Base-by-base conservation (phyloP, 2,797 vertebrate genomes). In the Clangula hyemalis region DNA sequence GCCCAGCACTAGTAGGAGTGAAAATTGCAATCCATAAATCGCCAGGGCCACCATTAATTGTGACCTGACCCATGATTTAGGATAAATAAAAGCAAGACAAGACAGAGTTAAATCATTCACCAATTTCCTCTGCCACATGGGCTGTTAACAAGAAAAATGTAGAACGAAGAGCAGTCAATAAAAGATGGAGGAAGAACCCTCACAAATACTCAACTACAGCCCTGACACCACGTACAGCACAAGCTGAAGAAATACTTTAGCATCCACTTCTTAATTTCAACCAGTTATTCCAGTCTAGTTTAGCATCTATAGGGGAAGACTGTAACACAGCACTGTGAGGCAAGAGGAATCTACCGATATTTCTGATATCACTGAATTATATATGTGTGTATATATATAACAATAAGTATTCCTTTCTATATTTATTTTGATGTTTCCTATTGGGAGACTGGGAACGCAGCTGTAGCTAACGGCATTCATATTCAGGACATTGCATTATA, bases 11-110 rank as follows among this genome's bases (percentile, higher is more conserved):
- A 45, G n/a, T 5, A 41, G 30, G 54, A 91, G 34, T 51, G 76
- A 83, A 88, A 83, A 87, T 4, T 82, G 68, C 71, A 92, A 57
- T 57, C 53, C 45, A 66, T 45, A 90, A 89, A 89, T 79, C 72
- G 78, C 82, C 75, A 34, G 19, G 39, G 62, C 38, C 41, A 81
- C 69, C 79, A 70, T 73, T 82, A 73, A 79, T 49, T 89, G 71
- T 72, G 79, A 91, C 54, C 18, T 66, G 75, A 88, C 74, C 74
- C 73, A 8, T 43, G 30, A 71, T 69, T 36, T 66, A 78, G 69
- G 84, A 75, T 93, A 89, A 89, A 85, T 90, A 89, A 93, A 90
- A 70, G 38, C 66, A 70, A 92, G 89, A 27, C 66, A 70, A 92
- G 89, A 27, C 30, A 47, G 71, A 68, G 56, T 57, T 73, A 89